Evolutionary conservation across 1,140 invertebrate genomes (phyloP).

Genomic region (Drosophila repletoides): DNA sequence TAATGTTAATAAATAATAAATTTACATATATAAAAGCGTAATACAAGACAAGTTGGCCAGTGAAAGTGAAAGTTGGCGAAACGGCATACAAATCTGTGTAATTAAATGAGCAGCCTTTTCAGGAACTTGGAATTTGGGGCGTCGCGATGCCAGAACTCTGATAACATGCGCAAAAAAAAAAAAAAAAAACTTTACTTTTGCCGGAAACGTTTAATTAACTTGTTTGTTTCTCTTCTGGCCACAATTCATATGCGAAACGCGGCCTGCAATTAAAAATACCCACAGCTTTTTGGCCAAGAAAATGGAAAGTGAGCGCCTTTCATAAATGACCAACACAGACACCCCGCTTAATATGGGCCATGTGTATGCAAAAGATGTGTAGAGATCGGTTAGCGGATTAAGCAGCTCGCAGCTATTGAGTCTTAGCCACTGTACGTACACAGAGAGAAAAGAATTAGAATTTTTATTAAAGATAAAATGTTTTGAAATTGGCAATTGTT

Average conservation of each 20-base stretch:
- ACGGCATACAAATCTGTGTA: conserved; percentile 75
- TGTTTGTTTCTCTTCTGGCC: conserved; percentile 60
- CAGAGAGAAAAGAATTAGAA: too few relatives aligned
- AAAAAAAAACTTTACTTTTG: too few relatives aligned
- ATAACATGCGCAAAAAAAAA: conserved; percentile 74
- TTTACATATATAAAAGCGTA: conserved; percentile 70
- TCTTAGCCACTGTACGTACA: too few relatives aligned
- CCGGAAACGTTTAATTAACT: conserved; percentile 77
- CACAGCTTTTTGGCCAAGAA: conserved; percentile 14
- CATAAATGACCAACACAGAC: conserved; percentile 35
- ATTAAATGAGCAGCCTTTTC: conserved; percentile 57
- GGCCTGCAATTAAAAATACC: conserved; percentile 55
- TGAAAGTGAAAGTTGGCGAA: conserved; percentile 57
- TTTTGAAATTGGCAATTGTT: too few relatives aligned
- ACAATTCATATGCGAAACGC: conserved; percentile 67
- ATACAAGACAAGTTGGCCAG: conserved; percentile 51
- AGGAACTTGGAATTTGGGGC: not conserved
- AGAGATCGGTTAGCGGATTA: conserved; percentile 16
- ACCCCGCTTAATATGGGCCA: not conserved
- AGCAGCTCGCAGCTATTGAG: too few relatives aligned
- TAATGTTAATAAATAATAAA: conserved; percentile 80
- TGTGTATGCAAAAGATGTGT: not conserved
- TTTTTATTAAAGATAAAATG: too few relatives aligned
- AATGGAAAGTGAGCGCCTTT: conserved; percentile 55
- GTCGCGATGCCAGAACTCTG: conserved; percentile 52